phyloP scores from a whole-genome alignment of 2,113 vertebrate genomes.

The Phrynosoma blainvillii region DNA sequence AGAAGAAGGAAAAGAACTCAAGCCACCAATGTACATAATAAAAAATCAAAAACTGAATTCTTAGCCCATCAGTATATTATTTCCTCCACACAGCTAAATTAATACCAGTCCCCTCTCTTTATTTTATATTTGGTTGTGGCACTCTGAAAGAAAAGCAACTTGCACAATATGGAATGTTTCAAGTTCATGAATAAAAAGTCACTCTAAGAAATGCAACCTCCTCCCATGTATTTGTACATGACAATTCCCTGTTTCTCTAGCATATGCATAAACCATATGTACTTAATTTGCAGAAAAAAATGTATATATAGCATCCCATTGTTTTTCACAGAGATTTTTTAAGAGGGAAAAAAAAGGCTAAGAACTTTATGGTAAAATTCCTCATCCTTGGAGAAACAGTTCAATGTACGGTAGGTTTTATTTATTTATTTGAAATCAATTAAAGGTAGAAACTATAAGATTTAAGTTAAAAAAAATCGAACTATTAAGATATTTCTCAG shows the following conservation, averaged over 20 bases:
- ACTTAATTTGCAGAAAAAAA: slow-evolving; percentile 16
- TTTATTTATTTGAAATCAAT: slow-evolving; percentile 5
- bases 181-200: background rate
- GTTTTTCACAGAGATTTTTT: slow-evolving; percentile 21
- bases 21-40: too few relatives aligned
- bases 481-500: too few relatives aligned
- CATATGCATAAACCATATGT: slow-evolving; percentile 24
- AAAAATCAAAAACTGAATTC: too few relatives aligned
- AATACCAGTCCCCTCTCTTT: too few relatives aligned
- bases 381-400: slow-evolving; percentile 21
- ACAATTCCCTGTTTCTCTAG: background rate
- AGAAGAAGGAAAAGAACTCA: too few relatives aligned
- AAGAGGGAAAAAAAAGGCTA: background rate
- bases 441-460: background rate
- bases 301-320: slow-evolving; percentile 13
- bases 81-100: too few relatives aligned
- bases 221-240: background rate
- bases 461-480: too few relatives aligned
- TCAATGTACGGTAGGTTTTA: slow-evolving; percentile 30
- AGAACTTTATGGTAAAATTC: slow-evolving; percentile 8
- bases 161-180: background rate
- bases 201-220: background rate
- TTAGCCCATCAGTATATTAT: too few relatives aligned
- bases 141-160: background rate
- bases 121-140: too few relatives aligned